A percentile compares a stretch with the other conserved stretches of the same genome.
These are phyloP conservation scores for Cheilinus undulatus DNA, from an alignment of 2,113 vertebrate species.

Conservation along the genomic window DNA sequence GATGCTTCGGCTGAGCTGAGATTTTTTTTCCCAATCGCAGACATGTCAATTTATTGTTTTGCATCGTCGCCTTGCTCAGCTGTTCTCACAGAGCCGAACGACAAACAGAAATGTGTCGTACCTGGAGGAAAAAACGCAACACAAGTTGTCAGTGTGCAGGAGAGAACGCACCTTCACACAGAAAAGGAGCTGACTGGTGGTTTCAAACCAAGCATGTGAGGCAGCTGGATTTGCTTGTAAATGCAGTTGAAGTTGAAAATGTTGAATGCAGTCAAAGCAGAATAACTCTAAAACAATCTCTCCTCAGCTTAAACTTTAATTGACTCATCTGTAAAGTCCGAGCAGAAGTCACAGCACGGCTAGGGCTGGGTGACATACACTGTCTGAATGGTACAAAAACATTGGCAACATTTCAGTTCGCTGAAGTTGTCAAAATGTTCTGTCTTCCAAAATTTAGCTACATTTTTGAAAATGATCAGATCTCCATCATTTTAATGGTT, in stretches of 20 bases:
- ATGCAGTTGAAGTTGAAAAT: neutral
- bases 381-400: too few species aligned
- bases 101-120: neutral
- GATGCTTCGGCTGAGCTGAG: neutral
- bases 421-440: too few species aligned
- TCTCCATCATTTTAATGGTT: too few species aligned
- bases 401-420: too few species aligned
- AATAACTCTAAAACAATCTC: too few species aligned
- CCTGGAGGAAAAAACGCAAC: neutral
- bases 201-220: too few species aligned
- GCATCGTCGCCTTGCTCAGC: constrained; percentile 10
- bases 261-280: neutral
- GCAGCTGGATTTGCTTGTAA: too few species aligned
- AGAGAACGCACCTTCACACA: neutral
- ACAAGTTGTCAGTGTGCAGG: neutral
- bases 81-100: constrained; percentile 2
- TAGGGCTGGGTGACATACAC: too few species aligned
- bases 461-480: too few species aligned
- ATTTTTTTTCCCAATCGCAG: too few species aligned
- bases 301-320: neutral
- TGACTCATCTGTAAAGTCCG: neutral
- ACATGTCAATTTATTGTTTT: constrained; percentile 18
- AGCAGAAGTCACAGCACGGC: neutral
- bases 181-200: neutral
- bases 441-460: too few species aligned